Base-by-base conservation (phyloP, 2,113 vertebrate genomes). In the Gymnocephalus cernua region DNA sequence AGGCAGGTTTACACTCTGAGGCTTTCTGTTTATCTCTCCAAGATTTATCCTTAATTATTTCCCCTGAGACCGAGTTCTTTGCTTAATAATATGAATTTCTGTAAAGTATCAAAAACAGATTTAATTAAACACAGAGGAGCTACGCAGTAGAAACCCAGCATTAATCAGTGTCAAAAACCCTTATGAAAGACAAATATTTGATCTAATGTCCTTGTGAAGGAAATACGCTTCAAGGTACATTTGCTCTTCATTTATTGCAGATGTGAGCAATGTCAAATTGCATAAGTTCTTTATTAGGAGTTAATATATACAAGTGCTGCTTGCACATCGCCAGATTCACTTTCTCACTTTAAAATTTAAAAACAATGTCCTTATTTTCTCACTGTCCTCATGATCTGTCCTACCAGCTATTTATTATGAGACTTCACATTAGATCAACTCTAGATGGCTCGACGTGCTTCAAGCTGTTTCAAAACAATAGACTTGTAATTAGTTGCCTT, bases 401-500 rank as follows among this genome's bases (percentile, higher is more conserved):
- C 14, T 45, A 27, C 1, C 0, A 32, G 45, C 6, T 23, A 12
- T 65, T 23, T 25, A 45, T 51, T 38, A 44, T 51, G 6, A 69
- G 32, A 57, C 69, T 74, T 44, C n/a, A n/a, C n/a, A n/a, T 66
- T 70, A 6, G 56, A 85, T 53, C 12, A 57, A 79, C 27, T 67
- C 41, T 15, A 51, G 15, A 62, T 77, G 44, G 41, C 25, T 18
- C 8, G 2, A 57, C 6, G 29, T 56, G 45, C 59, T 50, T 53
- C 9, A 1, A 57, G 58, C 48, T 11, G 44, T 38, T 58, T 77
- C 57, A 38, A 72, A 75, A 90, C 65, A 86, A 85, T 56, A 62
- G 50, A 38, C 35, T 74, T 23, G 19, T 80, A 85, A 90, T 87
- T 79, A 80, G 75, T 51, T 63, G 61, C 58, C 71, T 73, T 65